phyloP scores from a whole-genome alignment of 2,888 invertebrate species.

The Nasonia oneida region DNA sequence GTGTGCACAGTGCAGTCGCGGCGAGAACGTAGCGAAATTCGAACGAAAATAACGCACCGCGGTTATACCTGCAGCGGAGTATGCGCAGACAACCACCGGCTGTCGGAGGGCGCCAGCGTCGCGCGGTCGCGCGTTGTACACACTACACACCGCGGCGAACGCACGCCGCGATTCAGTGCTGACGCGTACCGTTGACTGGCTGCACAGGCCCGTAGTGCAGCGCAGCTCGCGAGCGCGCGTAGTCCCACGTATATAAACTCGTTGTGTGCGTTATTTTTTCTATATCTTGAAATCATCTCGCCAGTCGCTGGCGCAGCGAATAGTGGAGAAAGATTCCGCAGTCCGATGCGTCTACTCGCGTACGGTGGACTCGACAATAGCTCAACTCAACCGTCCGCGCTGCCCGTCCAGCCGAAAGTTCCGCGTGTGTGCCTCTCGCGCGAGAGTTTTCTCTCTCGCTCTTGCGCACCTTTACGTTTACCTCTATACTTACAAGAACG shows the following conservation, averaged over 20 bases:
- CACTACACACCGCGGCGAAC: conserved; percentile 7
- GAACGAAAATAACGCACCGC: no score
- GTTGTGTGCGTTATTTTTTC: no score
- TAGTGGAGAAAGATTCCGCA: no score
- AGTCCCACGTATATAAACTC: no score
- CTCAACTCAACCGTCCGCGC: neutral
- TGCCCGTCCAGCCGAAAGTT: conserved; percentile 39
- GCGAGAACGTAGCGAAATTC: no score
- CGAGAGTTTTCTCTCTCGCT: conserved; percentile 7
- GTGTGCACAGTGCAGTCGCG: no score
- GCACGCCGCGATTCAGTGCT: conserved; percentile 58
- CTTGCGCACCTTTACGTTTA: neutral
- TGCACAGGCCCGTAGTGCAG: conserved; percentile 24
- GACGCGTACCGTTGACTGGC: conserved; percentile 61
- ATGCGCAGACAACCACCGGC: conserved; percentile 8
- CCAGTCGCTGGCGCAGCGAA: no score
- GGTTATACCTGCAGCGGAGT: neutral
- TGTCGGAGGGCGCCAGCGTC: conserved; percentile 56
- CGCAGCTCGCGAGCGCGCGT: conserved; percentile 23
- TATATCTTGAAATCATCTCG: no score
- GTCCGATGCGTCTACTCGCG: no score
- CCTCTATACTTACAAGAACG: neutral
- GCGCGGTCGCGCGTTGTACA: conserved; percentile 20
- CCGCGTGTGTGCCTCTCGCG: conserved; percentile 24
- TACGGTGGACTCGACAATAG: neutral